These are phyloP conservation scores for Ferdinandea cuprea DNA, from an alignment of 2,888 invertebrate genomes.

Conservation along the genomic window DNA sequence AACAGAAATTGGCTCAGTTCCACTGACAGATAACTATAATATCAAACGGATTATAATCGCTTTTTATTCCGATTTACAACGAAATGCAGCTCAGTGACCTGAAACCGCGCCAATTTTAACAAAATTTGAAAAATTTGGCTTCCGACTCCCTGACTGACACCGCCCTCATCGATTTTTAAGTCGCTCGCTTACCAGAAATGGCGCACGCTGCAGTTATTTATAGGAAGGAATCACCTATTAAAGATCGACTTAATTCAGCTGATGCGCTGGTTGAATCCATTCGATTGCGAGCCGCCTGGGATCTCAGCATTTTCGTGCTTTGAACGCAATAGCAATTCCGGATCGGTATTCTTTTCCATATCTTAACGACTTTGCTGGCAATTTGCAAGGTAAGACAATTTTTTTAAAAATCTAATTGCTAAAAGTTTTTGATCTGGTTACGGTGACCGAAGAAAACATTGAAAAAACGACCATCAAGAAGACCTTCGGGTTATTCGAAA, in stretches of 20 bases:
- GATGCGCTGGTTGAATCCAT: conserved; percentile 3
- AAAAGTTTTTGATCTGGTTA: background rate
- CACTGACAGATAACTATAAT: conserved; percentile 23
- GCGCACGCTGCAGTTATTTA: conserved; percentile 9
- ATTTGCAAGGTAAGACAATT: background rate
- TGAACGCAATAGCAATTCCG: conserved; percentile 75
- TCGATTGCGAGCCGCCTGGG: background rate
- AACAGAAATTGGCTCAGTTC: conserved; percentile 20
- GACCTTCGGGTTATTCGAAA: conserved; percentile 46
- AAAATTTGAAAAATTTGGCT: background rate
- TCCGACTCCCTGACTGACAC: conserved; percentile 12
- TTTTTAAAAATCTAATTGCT: conserved; percentile 18
- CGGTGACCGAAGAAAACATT: background rate
- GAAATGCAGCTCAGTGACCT: conserved; percentile 3
- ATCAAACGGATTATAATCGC: conserved; percentile 22
- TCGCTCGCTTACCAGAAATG: conserved; percentile 11
- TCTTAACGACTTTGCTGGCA: background rate
- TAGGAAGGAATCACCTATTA: background rate
- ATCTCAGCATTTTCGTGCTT: conserved; percentile 33
- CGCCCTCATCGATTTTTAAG: conserved; percentile 14
- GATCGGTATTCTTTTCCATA: conserved; percentile 77
- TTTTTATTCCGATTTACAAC: conserved; percentile 17
- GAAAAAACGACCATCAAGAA: background rate
- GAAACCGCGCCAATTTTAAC: conserved; percentile 18
- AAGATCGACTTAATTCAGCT: conserved; percentile 11